Evolutionary conservation across 64 coral and sea anemone species (phyloP), one percentile per base, ranked within the genome.

Genomic region (Pachyseris speciosa): DNA sequence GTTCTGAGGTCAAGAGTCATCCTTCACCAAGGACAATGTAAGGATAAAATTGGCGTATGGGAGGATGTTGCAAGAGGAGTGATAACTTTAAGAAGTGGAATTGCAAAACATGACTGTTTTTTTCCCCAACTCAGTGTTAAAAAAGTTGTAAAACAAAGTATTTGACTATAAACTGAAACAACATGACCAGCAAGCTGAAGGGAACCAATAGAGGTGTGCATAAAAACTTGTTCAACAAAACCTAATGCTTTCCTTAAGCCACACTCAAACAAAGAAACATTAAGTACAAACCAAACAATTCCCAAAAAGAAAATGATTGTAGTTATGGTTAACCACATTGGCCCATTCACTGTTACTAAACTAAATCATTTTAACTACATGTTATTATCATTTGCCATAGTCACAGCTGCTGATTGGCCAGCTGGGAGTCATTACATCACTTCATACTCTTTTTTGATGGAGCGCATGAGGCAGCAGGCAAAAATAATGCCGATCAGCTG

Each of bases 391-490:
- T 37, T 61, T 81, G 22, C 32, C 6, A 9, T 25, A 12, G n/a
- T 24, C 7, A 37, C 40, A 71, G 19, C 30, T 81, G 52, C 53
- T 81, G 28, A 81, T 81, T 81, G 22, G 33, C 53, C 53, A 60
- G 77, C 77, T 5, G 40, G 53, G 20, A 40, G 51, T 39, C 29
- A 64, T 97, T 97, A 97, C 95, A 97, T 90, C n/a, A 97, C 95
- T 94, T 97, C 95, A 41, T 97, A 97, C 77, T 97, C 95, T 50
- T 93, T 90, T 84, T 97, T 97, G 91, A 97, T 97, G 9, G 95
- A 97, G 72, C 95, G 64, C 95, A 97, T 97, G 20, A 97, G 36
- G 48, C 95, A 97, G 91, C 95, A 97, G 37, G 95, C 95, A 81
- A 97, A 97, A 13, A 97, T 28, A 43, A 97, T 97, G 67, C 95